Evolutionary conservation across 1,140 invertebrate genomes (phyloP), one percentile per base, ranked within the genome.

Genomic region (Mya arenaria): DNA sequence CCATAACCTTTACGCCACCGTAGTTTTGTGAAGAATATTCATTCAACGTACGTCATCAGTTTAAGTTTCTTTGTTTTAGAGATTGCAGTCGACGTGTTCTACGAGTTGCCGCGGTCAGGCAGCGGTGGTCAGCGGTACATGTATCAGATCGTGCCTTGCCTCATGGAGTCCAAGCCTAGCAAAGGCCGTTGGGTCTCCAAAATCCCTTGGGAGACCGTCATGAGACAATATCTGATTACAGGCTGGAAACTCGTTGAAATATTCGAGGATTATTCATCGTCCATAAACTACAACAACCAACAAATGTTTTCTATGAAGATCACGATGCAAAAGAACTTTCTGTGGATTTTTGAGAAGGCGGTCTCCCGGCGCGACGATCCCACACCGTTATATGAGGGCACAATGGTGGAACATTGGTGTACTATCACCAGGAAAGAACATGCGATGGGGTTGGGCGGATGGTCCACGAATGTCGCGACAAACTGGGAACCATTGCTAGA

Each of bases 311-410:
- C 62, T n/a, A n/a, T 63, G 10, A 34, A 37, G 4, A 48, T 15
- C 23, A 19, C 41, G 19, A 28, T 19, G 0, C 19, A 19, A 23
- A 73, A 56, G 6, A 73, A 56, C 48, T 32, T 28, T 28, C 39
- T 71, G 0, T 73, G 69, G 69, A 73, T 73, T 30, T 73, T 56
- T 36, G 69, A 73, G 52, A 73, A 73, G 30, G 48, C 69, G 8
- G 36, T 36, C 10, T 73, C 69, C 17, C 48, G 69, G 15, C 6
- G 55, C 0, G 30, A 73, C 3, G 69, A 58, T 13, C 32, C 34
- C 34, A 73, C 48, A 25, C 69, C 48, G 10, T 36, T 19, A 6
- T 73, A 56, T 36, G 48, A 73, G n/a, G 23, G 41, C 30, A 73
- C 69, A 0, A 73, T 56, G 52, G 48, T 73, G n/a, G 68, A 71